phyloP scores from a whole-genome alignment of 2,797 vertebrate genomes.

The Triplophysa bombifrons region DNA sequence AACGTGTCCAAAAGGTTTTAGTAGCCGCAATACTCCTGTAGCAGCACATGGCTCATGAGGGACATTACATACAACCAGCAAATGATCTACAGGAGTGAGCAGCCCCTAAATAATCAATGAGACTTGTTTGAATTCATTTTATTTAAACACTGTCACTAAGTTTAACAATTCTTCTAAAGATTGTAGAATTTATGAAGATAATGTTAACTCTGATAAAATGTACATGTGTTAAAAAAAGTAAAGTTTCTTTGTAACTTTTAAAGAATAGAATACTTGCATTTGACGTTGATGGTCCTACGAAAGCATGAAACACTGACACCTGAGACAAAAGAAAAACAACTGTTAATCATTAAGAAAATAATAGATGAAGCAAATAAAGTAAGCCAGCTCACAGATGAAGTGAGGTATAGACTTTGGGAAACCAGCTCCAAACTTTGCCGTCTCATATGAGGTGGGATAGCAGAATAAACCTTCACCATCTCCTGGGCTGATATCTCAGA shows the following conservation, averaged over 20 bases:
- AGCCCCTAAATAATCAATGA: slow-evolving; percentile 14
- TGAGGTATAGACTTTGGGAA: slow-evolving; percentile 69
- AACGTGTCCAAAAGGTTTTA: slow-evolving; percentile 39
- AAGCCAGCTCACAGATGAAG: slow-evolving; percentile 76
- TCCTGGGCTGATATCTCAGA: slow-evolving; percentile 77
- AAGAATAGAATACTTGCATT: slow-evolving; percentile 34
- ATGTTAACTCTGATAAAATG: no score
- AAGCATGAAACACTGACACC: slow-evolving; percentile 40
- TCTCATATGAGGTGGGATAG: slow-evolving; percentile 74
- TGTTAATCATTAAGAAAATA: not conserved
- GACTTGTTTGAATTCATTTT: not conserved
- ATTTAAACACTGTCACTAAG: not conserved
- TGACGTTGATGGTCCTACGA: slow-evolving; percentile 33
- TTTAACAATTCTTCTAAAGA: not conserved
- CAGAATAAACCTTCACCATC: slow-evolving; percentile 84
- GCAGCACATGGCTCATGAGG: slow-evolving; percentile 14
- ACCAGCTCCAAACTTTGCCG: slow-evolving; percentile 73
- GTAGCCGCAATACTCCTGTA: slow-evolving; percentile 11
- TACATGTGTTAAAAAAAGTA: no score
- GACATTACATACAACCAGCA: slow-evolving; percentile 32
- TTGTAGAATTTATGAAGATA: not conserved
- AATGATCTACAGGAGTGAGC: not conserved
- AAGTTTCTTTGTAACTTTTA: not conserved
- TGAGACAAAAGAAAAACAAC: not conserved
- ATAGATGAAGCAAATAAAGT: not conserved